phyloP scores from a whole-genome alignment of 2,888 invertebrate genomes.

The Melieria picta region DNA sequence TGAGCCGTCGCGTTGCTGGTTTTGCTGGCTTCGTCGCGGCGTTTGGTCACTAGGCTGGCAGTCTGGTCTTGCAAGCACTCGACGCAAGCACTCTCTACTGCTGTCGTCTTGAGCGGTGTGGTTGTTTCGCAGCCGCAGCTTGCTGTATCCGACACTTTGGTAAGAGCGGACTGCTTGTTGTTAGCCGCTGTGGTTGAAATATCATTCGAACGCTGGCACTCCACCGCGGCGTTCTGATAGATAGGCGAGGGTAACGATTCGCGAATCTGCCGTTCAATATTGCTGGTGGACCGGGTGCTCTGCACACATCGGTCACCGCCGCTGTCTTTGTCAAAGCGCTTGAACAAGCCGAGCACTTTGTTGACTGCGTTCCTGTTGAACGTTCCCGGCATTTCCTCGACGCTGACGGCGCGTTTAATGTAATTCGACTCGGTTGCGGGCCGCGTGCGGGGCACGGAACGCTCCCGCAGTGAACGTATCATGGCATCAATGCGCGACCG shows the following conservation, averaged over 20 bases:
- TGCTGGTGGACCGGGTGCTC: constrained; percentile 62
- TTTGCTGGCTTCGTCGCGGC: constrained; percentile 11
- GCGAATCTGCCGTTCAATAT: constrained; percentile 60
- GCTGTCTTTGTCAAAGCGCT: constrained; percentile 74
- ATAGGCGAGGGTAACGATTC: constrained; percentile 54
- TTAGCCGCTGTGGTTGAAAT: constrained; percentile 4
- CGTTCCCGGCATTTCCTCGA: constrained; percentile 73
- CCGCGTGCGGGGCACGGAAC: constrained; percentile 72
- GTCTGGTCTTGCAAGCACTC: constrained; percentile 51
- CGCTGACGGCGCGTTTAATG: constrained; percentile 77
- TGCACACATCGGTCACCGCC: constrained; percentile 61
- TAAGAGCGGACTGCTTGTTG: constrained; percentile 51
- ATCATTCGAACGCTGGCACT: constrained; percentile 46
- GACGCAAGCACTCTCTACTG: constrained; percentile 40
- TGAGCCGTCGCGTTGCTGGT: neutral
- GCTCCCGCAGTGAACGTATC: constrained; percentile 73
- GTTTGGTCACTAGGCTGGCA: constrained; percentile 11
- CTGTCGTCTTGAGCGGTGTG: neutral
- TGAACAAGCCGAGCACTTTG: constrained; percentile 80
- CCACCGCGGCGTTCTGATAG: constrained; percentile 49
- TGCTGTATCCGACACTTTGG: constrained; percentile 53
- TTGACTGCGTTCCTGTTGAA: constrained; percentile 76
- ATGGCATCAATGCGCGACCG: constrained; percentile 69
- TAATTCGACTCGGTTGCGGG: constrained; percentile 73
- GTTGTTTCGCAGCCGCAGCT: constrained; percentile 51